Conservation (phyloP, 2,888 invertebrate genomes). For the Metopia argyrocephala region DNA sequence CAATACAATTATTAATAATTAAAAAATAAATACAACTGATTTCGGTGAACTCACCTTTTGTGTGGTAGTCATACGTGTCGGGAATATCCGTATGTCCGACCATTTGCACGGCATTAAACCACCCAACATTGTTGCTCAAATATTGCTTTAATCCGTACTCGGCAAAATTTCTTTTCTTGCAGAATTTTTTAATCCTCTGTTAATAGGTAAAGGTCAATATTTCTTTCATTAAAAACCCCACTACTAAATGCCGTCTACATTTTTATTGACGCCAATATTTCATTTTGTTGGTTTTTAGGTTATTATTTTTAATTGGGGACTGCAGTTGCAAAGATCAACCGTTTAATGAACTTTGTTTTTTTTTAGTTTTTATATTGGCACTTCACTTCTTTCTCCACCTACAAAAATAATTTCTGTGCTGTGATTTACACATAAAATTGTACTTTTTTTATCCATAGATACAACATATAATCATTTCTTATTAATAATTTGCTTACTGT, state of each 20-base stretch:
- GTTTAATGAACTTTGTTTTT: slow-evolving; percentile 8
- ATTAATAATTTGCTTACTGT: slow-evolving; percentile 3
- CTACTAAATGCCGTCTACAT: slow-evolving; percentile 11
- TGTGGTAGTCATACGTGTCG: slow-evolving; percentile 76
- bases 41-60: slow-evolving; percentile 73
- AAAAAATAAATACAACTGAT: not conserved
- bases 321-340: not conserved
- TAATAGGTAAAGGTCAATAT: not conserved
- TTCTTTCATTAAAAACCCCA: not conserved
- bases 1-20: not conserved
- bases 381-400: not conserved
- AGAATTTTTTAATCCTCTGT: not conserved
- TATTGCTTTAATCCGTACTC: not conserved
- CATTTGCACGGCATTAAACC: slow-evolving; percentile 71
- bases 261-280: slow-evolving; percentile 30
- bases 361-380: not conserved
- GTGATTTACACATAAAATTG: slow-evolving; percentile 6
- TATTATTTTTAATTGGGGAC: slow-evolving; percentile 7
- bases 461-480: not conserved
- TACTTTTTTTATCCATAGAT: slow-evolving; percentile 17
- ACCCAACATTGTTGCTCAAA: slow-evolving; percentile 65
- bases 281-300: slow-evolving; percentile 33
- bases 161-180: not conserved
- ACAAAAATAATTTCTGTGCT: not conserved
- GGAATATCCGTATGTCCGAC: slow-evolving; percentile 72